phyloP scores from a whole-genome alignment of 2,888 invertebrate species.

The Metalampra italica region DNA sequence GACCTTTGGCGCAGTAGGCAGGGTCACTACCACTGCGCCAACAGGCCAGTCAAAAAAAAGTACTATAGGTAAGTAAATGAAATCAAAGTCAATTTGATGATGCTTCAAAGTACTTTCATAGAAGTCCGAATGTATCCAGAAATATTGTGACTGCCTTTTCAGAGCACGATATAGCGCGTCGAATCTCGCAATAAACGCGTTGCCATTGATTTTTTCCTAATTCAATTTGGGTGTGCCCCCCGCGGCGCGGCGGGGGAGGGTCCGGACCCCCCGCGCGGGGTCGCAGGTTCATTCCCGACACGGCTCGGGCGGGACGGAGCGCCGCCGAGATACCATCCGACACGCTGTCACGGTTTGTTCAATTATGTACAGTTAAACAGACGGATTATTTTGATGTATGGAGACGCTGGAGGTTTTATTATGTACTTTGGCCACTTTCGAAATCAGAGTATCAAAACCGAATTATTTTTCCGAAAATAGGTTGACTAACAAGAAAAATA shows the following conservation, averaged over 20 bases:
- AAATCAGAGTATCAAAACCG: too few species aligned
- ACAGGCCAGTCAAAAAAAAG: too few species aligned
- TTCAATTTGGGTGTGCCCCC: background rate
- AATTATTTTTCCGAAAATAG: too few species aligned
- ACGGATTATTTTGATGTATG: slow-evolving; percentile 14
- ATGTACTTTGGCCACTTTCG: too few species aligned
- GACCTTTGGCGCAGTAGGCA: too few species aligned
- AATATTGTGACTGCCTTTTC: too few species aligned
- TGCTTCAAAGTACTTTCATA: too few species aligned
- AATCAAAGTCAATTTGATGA: too few species aligned
- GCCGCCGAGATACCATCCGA: slow-evolving; percentile 40
- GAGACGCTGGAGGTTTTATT: slow-evolving; percentile 8
- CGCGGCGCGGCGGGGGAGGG: background rate
- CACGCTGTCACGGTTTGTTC: slow-evolving; percentile 26
- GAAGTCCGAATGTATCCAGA: too few species aligned
- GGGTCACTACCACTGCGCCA: too few species aligned
- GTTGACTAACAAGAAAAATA: too few species aligned
- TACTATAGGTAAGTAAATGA: too few species aligned
- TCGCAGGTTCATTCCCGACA: slow-evolving; percentile 37
- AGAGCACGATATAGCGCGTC: background rate
- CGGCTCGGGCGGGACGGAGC: slow-evolving; percentile 46
- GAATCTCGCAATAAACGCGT: background rate
- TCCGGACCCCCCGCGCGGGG: slow-evolving; percentile 18
- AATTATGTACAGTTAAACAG: slow-evolving; percentile 2
- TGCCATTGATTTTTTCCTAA: slow-evolving; percentile 1